Evolutionary conservation across 2,113 vertebrate species (phyloP).

Genomic region (Apeltes quadracus): DNA sequence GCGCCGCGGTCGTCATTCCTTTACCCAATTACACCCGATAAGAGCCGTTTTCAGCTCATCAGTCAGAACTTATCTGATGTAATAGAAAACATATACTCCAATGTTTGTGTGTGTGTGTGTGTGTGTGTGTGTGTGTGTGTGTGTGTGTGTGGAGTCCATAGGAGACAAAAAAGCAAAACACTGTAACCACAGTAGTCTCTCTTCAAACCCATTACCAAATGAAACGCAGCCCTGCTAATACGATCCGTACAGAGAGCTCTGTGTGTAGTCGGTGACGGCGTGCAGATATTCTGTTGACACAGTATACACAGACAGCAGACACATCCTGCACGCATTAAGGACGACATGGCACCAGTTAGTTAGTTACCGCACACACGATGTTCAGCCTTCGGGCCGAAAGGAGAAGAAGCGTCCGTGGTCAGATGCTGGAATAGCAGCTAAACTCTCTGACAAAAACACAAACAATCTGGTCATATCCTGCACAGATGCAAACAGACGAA

Average conservation of each 20-base stretch:
- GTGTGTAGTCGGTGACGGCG: constrained; percentile 53
- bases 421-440: constrained; percentile 50
- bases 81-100: constrained; percentile 3
- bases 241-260: constrained; percentile 29
- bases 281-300: constrained; percentile 54
- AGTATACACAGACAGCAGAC: constrained; percentile 62
- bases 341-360: constrained; percentile 60
- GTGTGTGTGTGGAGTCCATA: constrained; percentile 8
- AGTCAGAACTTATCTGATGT: constrained; percentile 31
- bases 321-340: constrained; percentile 56
- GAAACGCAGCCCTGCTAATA: constrained; percentile 42
- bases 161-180: constrained; percentile 5
- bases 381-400: constrained; percentile 18
- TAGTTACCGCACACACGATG: constrained; percentile 43
- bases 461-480: constrained; percentile 58
- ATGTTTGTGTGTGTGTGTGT: neutral
- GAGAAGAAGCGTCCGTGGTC: constrained; percentile 35
- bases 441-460: constrained; percentile 53
- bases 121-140: neutral
- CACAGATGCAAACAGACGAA: constrained; percentile 57
- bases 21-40: constrained; percentile 50
- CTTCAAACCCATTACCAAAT: constrained; percentile 47
- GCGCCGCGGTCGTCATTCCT: constrained; percentile 5
- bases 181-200: constrained; percentile 34
- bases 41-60: constrained; percentile 18